A percentile compares a stretch with the other conserved stretches of the same genome.
These are phyloP conservation scores for Griposia aprilina DNA, from an alignment of 2,888 invertebrate genomes.

Conservation along the genomic window DNA sequence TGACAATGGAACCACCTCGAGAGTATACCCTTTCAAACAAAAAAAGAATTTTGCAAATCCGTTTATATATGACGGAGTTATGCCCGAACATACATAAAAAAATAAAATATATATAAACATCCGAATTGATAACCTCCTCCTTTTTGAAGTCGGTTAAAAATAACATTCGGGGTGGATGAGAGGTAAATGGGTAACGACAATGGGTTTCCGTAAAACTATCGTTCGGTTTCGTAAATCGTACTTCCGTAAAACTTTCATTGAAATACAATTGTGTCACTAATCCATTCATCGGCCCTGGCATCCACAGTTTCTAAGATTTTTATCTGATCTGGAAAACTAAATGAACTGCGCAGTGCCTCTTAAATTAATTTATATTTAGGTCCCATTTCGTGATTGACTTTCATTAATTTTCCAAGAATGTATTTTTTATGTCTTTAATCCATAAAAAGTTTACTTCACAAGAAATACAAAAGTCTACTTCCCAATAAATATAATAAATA, in stretches of 20 bases:
- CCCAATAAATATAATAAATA: not conserved
- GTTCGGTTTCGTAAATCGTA: not conserved
- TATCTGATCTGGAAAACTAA: not conserved
- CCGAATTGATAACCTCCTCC: no score
- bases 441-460: not conserved
- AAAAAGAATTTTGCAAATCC: no score
- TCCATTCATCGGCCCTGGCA: not conserved
- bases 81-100: no score
- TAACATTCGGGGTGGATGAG: not conserved
- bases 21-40: no score
- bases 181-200: no score
- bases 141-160: no score
- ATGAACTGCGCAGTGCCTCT: not conserved
- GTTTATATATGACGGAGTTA: no score
- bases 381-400: not conserved
- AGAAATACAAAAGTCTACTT: not conserved
- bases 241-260: not conserved
- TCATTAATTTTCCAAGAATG: conserved; percentile 9
- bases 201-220: not conserved
- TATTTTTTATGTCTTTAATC: not conserved
- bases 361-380: not conserved
- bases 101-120: no score
- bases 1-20: no score
- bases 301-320: no score
- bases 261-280: not conserved